Conservation (phyloP, 1,140 invertebrate genomes). For the Charaxes varanes region DNA sequence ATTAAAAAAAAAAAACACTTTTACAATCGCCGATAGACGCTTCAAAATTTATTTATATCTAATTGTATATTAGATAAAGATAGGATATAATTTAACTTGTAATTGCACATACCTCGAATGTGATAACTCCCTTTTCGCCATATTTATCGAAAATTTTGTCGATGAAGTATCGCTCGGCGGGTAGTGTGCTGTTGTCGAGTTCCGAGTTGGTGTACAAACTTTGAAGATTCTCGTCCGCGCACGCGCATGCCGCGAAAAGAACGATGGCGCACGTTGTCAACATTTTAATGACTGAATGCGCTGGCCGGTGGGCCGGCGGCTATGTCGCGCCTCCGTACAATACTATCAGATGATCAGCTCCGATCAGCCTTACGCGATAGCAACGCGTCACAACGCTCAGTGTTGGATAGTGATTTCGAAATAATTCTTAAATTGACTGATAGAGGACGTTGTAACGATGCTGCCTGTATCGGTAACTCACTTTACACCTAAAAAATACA, state of each 20-base stretch:
- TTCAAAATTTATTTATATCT: too few species aligned
- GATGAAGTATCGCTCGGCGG: constrained; percentile 68
- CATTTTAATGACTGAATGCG: constrained; percentile 45
- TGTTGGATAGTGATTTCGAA: too few species aligned
- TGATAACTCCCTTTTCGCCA: constrained; percentile 75
- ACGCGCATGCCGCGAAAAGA: constrained; percentile 34
- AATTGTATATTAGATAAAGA: too few species aligned
- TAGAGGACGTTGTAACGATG: too few species aligned
- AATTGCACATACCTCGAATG: constrained; percentile 76
- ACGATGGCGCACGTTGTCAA: constrained; percentile 39
- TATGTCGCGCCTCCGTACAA: constrained; percentile 35
- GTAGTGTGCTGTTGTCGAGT: constrained; percentile 44
- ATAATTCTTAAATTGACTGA: too few species aligned
- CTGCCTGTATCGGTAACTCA: too few species aligned
- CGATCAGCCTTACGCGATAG: constrained; percentile 33
- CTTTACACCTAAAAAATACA: too few species aligned
- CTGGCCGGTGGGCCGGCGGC: constrained; percentile 37
- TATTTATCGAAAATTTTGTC: constrained; percentile 77
- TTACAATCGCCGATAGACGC: too few species aligned
- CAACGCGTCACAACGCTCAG: constrained; percentile 27
- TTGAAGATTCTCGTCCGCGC: constrained; percentile 20
- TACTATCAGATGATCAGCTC: constrained; percentile 45
- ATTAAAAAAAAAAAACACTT: too few species aligned
- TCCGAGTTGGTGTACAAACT: constrained; percentile 11
- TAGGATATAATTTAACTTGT: too few species aligned